Evolutionary conservation across 2,113 vertebrate species (phyloP).

Genomic region (Xiphias gladius): DNA sequence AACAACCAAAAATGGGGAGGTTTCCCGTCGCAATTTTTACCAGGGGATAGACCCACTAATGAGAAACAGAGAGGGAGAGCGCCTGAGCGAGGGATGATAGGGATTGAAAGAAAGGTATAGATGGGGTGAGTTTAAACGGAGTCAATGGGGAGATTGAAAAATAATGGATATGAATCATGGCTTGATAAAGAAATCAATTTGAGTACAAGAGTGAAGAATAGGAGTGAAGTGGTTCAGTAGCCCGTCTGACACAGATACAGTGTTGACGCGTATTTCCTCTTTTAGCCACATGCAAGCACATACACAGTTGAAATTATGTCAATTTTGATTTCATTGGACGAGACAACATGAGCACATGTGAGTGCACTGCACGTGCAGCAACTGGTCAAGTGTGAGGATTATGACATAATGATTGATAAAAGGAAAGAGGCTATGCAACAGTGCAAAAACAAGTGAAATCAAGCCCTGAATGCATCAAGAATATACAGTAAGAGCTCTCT

Average conservation of each 20-base stretch:
- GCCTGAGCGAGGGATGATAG: not conserved
- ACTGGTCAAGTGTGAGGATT: slow-evolving; percentile 17
- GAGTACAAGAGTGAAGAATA: not conserved
- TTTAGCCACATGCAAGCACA: not conserved
- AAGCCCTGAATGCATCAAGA: not conserved
- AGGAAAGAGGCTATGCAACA: not conserved
- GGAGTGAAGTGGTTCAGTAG: not conserved
- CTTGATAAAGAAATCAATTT: not conserved
- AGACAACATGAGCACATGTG: not conserved
- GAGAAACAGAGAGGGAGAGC: slow-evolving; percentile 48
- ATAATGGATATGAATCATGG: slow-evolving; percentile 2
- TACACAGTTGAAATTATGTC: not conserved
- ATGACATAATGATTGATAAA: not conserved
- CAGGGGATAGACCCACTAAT: slow-evolving; percentile 52
- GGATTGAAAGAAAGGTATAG: not conserved
- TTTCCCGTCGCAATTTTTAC: slow-evolving; percentile 26
- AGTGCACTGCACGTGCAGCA: not conserved
- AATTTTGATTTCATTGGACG: not conserved
- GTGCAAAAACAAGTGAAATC: not conserved
- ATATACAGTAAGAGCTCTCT: not conserved
- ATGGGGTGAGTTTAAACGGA: not conserved
- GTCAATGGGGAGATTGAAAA: not conserved
- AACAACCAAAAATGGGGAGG: slow-evolving; percentile 56
- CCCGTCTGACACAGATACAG: slow-evolving; percentile 10
- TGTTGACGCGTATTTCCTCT: not conserved